These are phyloP conservation scores for Chaenodraco wilsoni DNA, from an alignment of 2,797 vertebrate genomes.

Conservation along the genomic window DNA sequence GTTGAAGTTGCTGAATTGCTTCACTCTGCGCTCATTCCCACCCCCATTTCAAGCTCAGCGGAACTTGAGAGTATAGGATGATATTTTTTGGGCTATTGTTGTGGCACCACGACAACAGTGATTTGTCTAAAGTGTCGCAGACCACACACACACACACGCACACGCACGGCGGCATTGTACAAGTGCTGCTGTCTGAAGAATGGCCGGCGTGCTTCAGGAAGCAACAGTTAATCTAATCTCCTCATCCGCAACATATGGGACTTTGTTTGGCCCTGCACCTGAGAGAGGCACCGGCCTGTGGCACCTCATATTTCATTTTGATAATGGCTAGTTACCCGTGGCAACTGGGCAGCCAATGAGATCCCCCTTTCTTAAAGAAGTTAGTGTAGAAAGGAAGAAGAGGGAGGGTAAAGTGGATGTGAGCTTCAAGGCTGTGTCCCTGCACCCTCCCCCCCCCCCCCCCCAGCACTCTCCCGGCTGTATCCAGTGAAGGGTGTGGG, in stretches of 20 bases:
- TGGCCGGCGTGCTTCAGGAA: slow-evolving; percentile 52
- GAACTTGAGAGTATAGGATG: slow-evolving; percentile 40
- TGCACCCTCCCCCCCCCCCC: not conserved
- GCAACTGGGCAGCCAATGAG: slow-evolving; percentile 70
- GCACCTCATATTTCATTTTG: slow-evolving; percentile 80
- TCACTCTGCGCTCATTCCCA: slow-evolving; percentile 7
- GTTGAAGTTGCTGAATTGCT: slow-evolving; percentile 40
- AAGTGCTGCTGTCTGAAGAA: slow-evolving; percentile 37
- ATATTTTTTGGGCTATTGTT: slow-evolving; percentile 45
- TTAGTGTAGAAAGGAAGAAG: slow-evolving; percentile 15
- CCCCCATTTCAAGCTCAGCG: slow-evolving; percentile 50
- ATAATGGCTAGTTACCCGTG: slow-evolving; percentile 71
- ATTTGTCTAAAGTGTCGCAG: slow-evolving; percentile 59
- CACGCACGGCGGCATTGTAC: slow-evolving; percentile 16
- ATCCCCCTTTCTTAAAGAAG: slow-evolving; percentile 54
- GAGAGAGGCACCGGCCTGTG: slow-evolving; percentile 53
- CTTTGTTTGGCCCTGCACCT: too few relatives aligned
- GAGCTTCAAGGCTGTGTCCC: slow-evolving; percentile 45
- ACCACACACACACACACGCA: slow-evolving; percentile 8
- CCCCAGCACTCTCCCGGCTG: slow-evolving; percentile 34
- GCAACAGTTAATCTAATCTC: slow-evolving; percentile 70
- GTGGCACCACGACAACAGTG: slow-evolving; percentile 41
- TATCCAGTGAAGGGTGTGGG: slow-evolving; percentile 73
- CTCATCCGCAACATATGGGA: too few relatives aligned
- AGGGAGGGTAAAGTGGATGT: slow-evolving; percentile 24